Evolutionary conservation across 2,797 vertebrate genomes (phyloP).

Genomic region (Garrulus glandarius): DNA sequence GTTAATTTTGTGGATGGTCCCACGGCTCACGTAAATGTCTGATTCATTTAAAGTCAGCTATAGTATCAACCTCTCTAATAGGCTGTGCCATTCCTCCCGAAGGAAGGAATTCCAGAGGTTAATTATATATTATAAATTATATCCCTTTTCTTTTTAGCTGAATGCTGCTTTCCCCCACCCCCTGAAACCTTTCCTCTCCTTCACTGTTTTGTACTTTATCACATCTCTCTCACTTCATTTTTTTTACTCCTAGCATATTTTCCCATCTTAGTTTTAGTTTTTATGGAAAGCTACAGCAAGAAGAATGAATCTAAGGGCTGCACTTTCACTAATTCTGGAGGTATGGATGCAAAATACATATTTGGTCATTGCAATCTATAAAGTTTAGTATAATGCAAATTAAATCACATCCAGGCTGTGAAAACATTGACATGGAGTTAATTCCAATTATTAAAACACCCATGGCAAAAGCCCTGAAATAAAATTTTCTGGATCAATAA

Average conservation of each 20-base stretch:
- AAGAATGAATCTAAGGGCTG: neutral
- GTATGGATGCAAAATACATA: neutral
- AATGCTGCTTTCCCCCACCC: neutral
- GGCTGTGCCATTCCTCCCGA: neutral
- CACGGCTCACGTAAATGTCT: neutral
- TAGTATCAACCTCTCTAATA: neutral
- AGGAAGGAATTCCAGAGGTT: neutral
- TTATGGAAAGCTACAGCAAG: neutral
- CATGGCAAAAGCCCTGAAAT: neutral
- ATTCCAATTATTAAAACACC: neutral
- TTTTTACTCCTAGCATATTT: neutral
- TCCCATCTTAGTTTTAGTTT: neutral
- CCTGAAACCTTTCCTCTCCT: neutral
- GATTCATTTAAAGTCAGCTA: neutral
- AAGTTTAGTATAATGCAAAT: neutral
- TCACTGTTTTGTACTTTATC: neutral
- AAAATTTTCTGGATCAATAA: slow-evolving; percentile 28
- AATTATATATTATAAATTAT: neutral
- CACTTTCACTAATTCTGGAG: neutral
- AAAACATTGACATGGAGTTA: neutral
- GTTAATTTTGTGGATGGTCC: neutral
- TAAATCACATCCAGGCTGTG: neutral
- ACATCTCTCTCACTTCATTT: neutral
- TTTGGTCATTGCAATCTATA: neutral
- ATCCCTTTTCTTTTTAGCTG: neutral